Conservation (phyloP, 2,113 vertebrate species). For the Circaetus cinerascens region DNA sequence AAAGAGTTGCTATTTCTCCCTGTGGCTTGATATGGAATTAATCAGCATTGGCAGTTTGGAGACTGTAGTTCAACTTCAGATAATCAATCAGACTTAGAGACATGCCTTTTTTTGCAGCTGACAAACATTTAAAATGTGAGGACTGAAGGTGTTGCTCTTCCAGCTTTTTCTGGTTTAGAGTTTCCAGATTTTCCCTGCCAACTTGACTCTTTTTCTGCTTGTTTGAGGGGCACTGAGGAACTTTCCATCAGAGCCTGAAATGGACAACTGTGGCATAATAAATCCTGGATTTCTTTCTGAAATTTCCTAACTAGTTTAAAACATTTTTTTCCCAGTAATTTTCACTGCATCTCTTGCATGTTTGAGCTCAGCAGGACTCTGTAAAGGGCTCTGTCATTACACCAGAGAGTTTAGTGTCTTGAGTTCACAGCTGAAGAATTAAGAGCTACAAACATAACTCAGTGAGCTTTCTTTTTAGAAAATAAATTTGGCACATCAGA, state of each 20-base stretch:
- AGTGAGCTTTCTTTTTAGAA: not conserved
- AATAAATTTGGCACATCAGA: not conserved
- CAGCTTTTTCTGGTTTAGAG: not conserved
- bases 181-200: not conserved
- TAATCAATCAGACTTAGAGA: not conserved
- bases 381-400: not conserved
- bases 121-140: not conserved
- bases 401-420: not conserved
- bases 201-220: not conserved
- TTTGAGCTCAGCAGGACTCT: not conserved
- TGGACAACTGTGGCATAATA: not conserved
- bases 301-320: not conserved
- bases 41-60: not conserved
- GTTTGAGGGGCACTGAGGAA: not conserved
- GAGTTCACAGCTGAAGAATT: not conserved
- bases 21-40: not conserved
- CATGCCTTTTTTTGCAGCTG: not conserved
- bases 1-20: not conserved
- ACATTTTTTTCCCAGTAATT: not conserved
- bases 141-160: not conserved
- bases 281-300: not conserved
- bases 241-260: not conserved
- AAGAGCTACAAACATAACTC: not conserved
- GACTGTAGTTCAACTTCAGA: not conserved
- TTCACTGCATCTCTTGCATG: not conserved